Percentiles rank a stretch among this genome's conserved stretches.
Evolutionary conservation across 2,113 vertebrate genomes (phyloP).

Genomic region (Nycticebus coucang): DNA sequence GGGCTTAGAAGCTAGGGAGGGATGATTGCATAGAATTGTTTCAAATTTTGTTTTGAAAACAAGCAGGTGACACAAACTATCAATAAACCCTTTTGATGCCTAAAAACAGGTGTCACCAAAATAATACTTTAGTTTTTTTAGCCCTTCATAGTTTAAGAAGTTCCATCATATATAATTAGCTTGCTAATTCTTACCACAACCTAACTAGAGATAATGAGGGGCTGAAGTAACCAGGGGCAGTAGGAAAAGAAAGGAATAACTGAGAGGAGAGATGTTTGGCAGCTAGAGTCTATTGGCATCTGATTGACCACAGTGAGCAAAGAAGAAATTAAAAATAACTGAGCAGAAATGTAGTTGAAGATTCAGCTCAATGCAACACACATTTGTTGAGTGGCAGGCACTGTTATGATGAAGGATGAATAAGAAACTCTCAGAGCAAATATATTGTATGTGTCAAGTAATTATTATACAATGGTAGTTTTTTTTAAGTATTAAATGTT

Average conservation of each 20-base stretch:
- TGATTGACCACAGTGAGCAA: neutral
- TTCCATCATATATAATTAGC: neutral
- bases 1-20: neutral
- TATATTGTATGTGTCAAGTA: neutral
- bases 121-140: neutral
- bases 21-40: neutral
- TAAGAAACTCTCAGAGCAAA: neutral
- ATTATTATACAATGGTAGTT: neutral
- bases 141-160: neutral
- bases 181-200: neutral
- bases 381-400: neutral
- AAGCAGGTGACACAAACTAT: neutral
- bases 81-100: neutral
- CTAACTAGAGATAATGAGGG: neutral
- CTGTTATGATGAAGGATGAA: neutral
- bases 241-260: neutral
- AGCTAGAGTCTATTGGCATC: neutral
- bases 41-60: neutral
- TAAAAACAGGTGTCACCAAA: neutral
- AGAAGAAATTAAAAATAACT: neutral
- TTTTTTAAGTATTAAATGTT: neutral
- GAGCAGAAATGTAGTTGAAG: neutral
- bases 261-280: neutral
- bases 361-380: neutral
- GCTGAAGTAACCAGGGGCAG: neutral